Conservation (phyloP, 2,888 invertebrate genomes). For the Cephus rjabovi region DNA sequence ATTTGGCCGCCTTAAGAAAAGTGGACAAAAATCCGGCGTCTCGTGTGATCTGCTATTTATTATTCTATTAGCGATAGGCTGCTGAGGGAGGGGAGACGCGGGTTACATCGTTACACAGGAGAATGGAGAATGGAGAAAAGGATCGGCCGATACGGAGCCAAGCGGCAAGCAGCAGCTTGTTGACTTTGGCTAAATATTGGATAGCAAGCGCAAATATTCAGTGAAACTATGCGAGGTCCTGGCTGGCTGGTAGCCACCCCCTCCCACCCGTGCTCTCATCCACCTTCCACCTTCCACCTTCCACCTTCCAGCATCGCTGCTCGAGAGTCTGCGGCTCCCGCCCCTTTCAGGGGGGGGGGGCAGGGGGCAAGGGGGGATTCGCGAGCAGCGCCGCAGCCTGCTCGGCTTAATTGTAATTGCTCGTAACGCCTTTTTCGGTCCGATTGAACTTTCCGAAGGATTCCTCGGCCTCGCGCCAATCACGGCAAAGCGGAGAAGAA, state of each 20-base stretch:
- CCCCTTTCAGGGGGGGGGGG: not conserved
- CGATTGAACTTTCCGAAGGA: no score
- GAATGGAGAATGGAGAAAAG: slow-evolving; percentile 47
- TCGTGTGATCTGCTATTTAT: slow-evolving; percentile 50
- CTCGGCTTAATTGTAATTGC: slow-evolving; percentile 27
- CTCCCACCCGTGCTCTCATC: no score
- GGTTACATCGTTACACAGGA: slow-evolving; percentile 34
- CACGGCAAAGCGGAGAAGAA: no score
- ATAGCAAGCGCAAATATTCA: slow-evolving; percentile 61
- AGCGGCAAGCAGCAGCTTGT: slow-evolving; percentile 51
- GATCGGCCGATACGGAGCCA: slow-evolving; percentile 54
- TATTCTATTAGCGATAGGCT: slow-evolving; percentile 57
- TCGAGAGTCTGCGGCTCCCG: no score
- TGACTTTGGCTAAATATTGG: slow-evolving; percentile 63
- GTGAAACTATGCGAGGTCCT: slow-evolving; percentile 48
- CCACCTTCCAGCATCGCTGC: not conserved
- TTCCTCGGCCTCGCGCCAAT: no score
- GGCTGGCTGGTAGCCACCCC: no score
- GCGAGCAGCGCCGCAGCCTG: slow-evolving; percentile 22
- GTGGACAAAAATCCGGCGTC: slow-evolving; percentile 42
- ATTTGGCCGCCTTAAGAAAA: slow-evolving; percentile 32
- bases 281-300: no score
- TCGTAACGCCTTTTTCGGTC: slow-evolving; percentile 13
- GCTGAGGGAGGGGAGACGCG: not conserved
- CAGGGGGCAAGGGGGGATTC: not conserved